Evolutionary conservation across 2,113 vertebrate genomes (phyloP), one percentile per base, ranked within the genome.

Genomic region (Pteruthius melanotis): DNA sequence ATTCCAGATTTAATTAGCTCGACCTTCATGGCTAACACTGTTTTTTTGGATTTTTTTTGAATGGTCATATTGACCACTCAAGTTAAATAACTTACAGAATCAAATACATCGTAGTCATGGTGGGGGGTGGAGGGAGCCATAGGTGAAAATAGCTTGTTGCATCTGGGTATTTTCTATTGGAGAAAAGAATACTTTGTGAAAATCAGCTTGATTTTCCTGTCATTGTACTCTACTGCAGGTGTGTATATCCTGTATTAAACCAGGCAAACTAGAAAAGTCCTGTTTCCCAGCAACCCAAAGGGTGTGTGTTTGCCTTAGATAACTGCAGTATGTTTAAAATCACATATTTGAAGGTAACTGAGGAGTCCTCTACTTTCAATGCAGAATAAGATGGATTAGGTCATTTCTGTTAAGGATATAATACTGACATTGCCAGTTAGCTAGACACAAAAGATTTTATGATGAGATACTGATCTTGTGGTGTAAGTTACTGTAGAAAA

Each of bases 231-330:
- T 61, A 9, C 53, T 80, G 77, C 87, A 94, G 84, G 78, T 95
- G 90, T 94, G 94, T 87, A 70, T 96, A 92, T 94, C 92, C 93
- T 86, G 54, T 74, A 52, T 69, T 77, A 90, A 91, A 83, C 20
- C 20, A 31, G 60, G 68, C 82, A 79, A 80, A 70, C 64, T 31
- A 80, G 79, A 80, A 77, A 35, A 35, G 50, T 37, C 33, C 49
- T 42, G 75, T 66, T 90, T 91, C 87, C 85, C 85, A 92, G 75
- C 71, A 94, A 57, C 70, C 44, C 53, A 54, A 50, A 65, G 89
- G 54, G 76, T 21, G 64, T 45, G 35, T 94, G 52, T 81, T 92
- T 92, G 60, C 76, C 33, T 88, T 47, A 2, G 42, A 87, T 95
- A 92, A 53, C 63, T 77, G 63, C 64, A 35, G 26, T n/a, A 24